phyloP scores from a whole-genome alignment of 2,888 invertebrate species.

The Pristionchus exspectatus region DNA sequence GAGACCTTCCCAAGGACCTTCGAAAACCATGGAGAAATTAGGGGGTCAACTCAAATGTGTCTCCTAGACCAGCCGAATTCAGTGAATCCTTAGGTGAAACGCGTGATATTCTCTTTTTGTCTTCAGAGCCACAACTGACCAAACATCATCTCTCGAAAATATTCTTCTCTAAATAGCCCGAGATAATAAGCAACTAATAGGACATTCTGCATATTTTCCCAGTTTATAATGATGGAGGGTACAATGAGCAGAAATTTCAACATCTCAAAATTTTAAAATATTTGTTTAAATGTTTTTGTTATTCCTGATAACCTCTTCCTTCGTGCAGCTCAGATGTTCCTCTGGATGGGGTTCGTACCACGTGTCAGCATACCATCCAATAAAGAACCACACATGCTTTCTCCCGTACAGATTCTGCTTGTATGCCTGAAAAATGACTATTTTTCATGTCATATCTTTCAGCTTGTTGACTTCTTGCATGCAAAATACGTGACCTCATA shows the following conservation, averaged over 20 bases:
- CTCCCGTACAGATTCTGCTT: constrained; percentile 94
- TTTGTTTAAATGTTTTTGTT: not conserved
- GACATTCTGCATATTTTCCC: not conserved
- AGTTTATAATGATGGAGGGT: not conserved
- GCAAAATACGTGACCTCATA: not conserved
- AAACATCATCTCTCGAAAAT: not conserved
- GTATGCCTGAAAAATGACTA: constrained; percentile 82
- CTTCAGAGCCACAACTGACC: too few relatives aligned
- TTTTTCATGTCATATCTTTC: not conserved
- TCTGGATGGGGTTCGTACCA: constrained; percentile 91
- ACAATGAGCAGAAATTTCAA: not conserved
- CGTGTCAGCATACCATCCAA: constrained; percentile 99
- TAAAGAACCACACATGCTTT: constrained; percentile 98
- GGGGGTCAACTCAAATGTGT: too few relatives aligned
- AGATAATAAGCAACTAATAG: not conserved
- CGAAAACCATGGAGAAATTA: too few relatives aligned
- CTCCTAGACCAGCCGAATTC: too few relatives aligned
- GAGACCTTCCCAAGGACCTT: too few relatives aligned
- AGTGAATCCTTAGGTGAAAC: too few relatives aligned
- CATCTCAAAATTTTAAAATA: not conserved
- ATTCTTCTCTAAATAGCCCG: not conserved
- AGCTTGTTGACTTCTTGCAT: not conserved
- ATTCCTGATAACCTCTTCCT: constrained; percentile 81
- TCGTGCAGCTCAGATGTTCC: constrained; percentile 92
- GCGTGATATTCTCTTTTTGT: not conserved